Conservation (phyloP, 2,797 vertebrate genomes). For the Podargus strigoides region DNA sequence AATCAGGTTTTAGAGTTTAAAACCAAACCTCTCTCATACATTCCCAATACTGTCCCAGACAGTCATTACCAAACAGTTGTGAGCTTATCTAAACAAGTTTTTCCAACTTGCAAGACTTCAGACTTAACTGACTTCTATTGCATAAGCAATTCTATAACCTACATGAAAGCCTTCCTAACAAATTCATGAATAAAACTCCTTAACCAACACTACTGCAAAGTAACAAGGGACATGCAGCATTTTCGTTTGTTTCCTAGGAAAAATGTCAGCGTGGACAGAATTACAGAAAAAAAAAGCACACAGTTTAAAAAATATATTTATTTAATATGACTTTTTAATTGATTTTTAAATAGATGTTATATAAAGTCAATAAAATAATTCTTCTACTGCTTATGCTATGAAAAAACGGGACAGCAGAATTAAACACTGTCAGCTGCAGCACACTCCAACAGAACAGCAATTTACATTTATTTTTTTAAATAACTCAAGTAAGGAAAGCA, state of each 20-base stretch:
- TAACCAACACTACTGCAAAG: background rate
- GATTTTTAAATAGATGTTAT: slow-evolving; percentile 31
- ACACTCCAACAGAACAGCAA: background rate
- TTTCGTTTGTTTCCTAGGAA: background rate
- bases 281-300: background rate
- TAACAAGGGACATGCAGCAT: background rate
- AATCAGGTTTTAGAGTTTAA: background rate
- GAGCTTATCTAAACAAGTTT: background rate
- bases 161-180: background rate
- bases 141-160: background rate
- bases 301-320: background rate
- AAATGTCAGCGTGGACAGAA: background rate
- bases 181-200: background rate
- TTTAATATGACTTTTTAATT: background rate
- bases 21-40: background rate
- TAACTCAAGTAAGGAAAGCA: background rate
- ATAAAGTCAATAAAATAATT: slow-evolving; percentile 13
- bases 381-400: background rate
- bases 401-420: background rate
- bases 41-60: background rate
- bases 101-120: background rate
- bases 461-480: slow-evolving; percentile 3
- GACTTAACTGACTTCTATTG: background rate
- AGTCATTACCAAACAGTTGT: background rate
- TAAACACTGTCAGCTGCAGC: background rate